A percentile compares a stretch with the other conserved stretches of the same genome.
phyloP scores from a whole-genome alignment of 2,888 invertebrate genomes.

The Cephus pulcher region DNA sequence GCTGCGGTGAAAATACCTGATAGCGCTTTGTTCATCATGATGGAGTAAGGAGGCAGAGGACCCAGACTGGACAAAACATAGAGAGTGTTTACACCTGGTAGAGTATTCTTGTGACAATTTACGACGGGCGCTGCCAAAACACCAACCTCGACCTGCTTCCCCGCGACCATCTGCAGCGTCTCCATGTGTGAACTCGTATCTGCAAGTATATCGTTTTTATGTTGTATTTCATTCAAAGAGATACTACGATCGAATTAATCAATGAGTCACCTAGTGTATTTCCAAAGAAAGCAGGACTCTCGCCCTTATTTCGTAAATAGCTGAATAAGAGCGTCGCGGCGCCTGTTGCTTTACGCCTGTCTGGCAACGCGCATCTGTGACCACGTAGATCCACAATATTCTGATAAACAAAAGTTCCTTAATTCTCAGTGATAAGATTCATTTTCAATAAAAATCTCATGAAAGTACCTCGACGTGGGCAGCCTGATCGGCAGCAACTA shows the following conservation, averaged over 20 bases:
- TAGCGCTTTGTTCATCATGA: conserved; percentile 72
- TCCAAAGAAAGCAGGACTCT: conserved; percentile 55
- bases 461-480: conserved; percentile 41
- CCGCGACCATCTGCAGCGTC: conserved; percentile 55
- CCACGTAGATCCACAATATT: conserved; percentile 52
- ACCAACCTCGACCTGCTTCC: conserved; percentile 52
- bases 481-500: conserved; percentile 47
- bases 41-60: conserved; percentile 75
- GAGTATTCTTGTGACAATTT: conserved; percentile 39
- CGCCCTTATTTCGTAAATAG: conserved; percentile 47
- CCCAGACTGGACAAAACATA: conserved; percentile 73
- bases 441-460: background rate
- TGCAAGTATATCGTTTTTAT: conserved; percentile 22
- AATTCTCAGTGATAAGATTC: too few species aligned
- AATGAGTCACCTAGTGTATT: conserved; percentile 45
- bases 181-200: conserved; percentile 51
- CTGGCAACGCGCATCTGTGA: conserved; percentile 50
- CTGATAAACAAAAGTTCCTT: conserved; percentile 26
- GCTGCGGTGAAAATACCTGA: conserved; percentile 65
- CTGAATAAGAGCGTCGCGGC: conserved; percentile 45
- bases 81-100: conserved; percentile 46
- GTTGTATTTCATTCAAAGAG: background rate
- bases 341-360: conserved; percentile 41
- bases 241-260: conserved; percentile 1
- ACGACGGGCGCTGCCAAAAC: conserved; percentile 55